phyloP scores from a whole-genome alignment of 2,888 invertebrate species.

The Ennomos erosarius region DNA sequence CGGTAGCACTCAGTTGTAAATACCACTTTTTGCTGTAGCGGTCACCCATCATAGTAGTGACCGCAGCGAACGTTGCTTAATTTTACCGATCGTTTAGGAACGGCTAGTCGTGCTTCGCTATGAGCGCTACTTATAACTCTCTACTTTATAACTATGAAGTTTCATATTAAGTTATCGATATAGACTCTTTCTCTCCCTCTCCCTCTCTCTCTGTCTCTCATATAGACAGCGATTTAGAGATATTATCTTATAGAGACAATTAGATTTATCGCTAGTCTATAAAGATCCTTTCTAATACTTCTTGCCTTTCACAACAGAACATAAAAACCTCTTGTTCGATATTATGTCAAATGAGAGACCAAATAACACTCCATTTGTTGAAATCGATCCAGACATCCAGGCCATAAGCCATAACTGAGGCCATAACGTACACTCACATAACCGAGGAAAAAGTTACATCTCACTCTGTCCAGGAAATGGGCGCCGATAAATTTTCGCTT shows the following conservation, averaged over 20 bases:
- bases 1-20: no score
- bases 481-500: constrained; percentile 16
- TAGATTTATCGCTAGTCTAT: neutral
- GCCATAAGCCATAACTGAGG: constrained; percentile 18
- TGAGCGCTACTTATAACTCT: no score
- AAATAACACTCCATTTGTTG: constrained; percentile 24
- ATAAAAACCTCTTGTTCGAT: constrained; percentile 16
- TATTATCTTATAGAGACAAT: neutral
- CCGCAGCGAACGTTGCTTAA: no score
- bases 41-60: no score
- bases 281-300: neutral
- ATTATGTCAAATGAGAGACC: constrained; percentile 12
- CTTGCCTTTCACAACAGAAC: constrained; percentile 5
- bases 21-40: no score
- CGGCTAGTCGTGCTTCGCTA: no score
- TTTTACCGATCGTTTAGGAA: no score
- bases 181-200: no score
- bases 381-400: constrained; percentile 24
- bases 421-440: constrained; percentile 19
- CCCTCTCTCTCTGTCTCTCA: no score
- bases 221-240: neutral
- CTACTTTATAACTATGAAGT: no score
- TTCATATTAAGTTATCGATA: no score
- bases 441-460: constrained; percentile 22
- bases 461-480: constrained; percentile 21